Conservation (phyloP, 2,888 invertebrate species). For the Drosophila putrida region DNA sequence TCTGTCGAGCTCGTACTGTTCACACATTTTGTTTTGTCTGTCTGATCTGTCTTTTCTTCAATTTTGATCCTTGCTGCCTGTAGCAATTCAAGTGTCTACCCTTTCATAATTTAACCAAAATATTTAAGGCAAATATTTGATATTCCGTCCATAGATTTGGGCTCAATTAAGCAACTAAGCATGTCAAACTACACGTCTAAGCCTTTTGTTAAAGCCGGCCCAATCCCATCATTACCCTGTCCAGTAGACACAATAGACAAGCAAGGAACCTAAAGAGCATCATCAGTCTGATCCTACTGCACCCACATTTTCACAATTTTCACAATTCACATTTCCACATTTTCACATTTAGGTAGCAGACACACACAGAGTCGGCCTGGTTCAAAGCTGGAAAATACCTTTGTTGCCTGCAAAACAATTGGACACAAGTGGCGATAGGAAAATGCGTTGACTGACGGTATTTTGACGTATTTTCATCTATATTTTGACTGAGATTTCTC, state of each 20-base stretch:
- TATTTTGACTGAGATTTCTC: constrained; percentile 46
- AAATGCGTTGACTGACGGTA: constrained; percentile 59
- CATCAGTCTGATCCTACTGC: constrained; percentile 28
- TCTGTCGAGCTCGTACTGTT: constrained; percentile 7
- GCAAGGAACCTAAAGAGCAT: constrained; percentile 23
- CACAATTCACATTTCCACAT: constrained; percentile 19
- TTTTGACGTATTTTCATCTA: constrained; percentile 73
- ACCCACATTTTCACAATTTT: constrained; percentile 28
- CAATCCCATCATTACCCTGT: constrained; percentile 50
- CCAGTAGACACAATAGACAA: constrained; percentile 44
- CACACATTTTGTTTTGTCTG: constrained; percentile 33
- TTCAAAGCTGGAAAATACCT: constrained; percentile 61
- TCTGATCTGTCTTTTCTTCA: not conserved
- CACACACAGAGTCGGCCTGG: constrained; percentile 49
- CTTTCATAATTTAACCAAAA: constrained; percentile 77
- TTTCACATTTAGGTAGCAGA: constrained; percentile 57
- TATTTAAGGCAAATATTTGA: constrained; percentile 78
- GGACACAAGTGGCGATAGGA: constrained; percentile 60
- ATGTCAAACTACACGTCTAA: constrained; percentile 73
- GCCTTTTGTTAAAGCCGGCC: constrained; percentile 53
- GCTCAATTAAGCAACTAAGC: constrained; percentile 82
- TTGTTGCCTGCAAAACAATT: constrained; percentile 53
- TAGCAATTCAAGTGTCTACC: constrained; percentile 51
- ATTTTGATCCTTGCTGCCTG: constrained; percentile 21
- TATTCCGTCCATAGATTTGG: constrained; percentile 73